phyloP scores from a whole-genome alignment of 2,888 invertebrate genomes.

The Tetramorium bicarinatum region DNA sequence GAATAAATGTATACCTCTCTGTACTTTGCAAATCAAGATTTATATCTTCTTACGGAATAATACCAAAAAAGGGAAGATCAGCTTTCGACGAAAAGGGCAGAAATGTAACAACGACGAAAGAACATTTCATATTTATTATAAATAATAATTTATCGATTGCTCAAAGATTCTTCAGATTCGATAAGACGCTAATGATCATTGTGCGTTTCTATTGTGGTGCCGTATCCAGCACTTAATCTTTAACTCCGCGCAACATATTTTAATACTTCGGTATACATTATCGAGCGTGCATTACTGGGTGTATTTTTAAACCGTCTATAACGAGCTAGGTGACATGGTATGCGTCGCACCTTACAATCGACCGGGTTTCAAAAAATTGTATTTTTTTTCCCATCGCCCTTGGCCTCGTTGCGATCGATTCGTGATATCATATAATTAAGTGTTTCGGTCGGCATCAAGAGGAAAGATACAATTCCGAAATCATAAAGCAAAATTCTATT shows the following conservation, averaged over 20 bases:
- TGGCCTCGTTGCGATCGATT: background rate
- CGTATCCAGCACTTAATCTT: background rate
- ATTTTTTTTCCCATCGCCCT: background rate
- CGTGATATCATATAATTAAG: background rate
- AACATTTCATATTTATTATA: background rate
- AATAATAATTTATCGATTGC: background rate
- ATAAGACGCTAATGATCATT: background rate
- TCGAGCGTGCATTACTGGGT: conserved; percentile 3
- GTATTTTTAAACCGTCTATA: conserved; percentile 43
- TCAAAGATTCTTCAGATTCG: conserved; percentile 2
- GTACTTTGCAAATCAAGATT: background rate
- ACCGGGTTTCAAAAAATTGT: conserved; percentile 12
- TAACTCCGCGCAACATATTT: background rate
- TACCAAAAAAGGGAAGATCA: background rate
- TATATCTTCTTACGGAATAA: background rate
- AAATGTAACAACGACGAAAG: background rate
- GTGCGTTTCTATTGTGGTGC: background rate
- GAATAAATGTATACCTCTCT: background rate
- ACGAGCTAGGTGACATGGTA: background rate
- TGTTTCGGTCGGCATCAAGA: background rate
- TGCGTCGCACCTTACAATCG: conserved; percentile 5
- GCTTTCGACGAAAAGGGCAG: background rate
- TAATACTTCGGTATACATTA: background rate
- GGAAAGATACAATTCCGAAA: background rate
- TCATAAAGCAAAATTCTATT: background rate